Evolutionary conservation across 2,888 invertebrate genomes (phyloP).

Genomic region (Kryphioiulus occultus): DNA sequence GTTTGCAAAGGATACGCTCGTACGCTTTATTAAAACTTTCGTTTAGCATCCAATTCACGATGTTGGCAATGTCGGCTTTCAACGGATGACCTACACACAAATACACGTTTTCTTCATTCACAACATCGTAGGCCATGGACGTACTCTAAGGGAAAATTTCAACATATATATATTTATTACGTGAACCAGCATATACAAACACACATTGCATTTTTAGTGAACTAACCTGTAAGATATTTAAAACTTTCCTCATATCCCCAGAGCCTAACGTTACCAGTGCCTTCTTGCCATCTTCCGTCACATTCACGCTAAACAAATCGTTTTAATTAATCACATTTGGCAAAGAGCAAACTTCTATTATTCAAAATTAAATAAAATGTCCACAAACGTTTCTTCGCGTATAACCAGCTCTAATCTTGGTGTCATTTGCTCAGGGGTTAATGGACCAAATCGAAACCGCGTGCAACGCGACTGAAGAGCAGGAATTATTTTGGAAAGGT

Average conservation of each 20-base stretch:
- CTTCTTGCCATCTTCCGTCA: constrained; percentile 86
- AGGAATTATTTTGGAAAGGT: constrained; percentile 97
- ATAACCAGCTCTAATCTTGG: constrained; percentile 88
- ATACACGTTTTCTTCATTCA: constrained; percentile 91
- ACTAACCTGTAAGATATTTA: constrained; percentile 85
- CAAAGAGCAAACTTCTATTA: neutral
- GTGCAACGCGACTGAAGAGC: constrained; percentile 98
- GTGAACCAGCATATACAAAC: neutral
- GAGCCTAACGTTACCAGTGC: constrained; percentile 88
- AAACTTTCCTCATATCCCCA: constrained; percentile 97
- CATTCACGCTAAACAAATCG: constrained; percentile 71
- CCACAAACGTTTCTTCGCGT: constrained; percentile 76
- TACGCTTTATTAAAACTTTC: constrained; percentile 78
- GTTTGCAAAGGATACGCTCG: constrained; percentile 72
- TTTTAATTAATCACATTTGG: neutral
- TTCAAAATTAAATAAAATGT: neutral
- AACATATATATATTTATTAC: neutral
- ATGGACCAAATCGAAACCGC: constrained; percentile 92
- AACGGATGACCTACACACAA: constrained; percentile 96
- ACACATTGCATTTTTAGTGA: neutral
- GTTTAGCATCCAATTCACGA: constrained; percentile 85
- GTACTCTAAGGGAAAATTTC: constrained; percentile 71
- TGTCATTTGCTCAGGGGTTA: constrained; percentile 83
- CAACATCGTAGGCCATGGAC: constrained; percentile 86
- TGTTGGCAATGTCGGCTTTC: constrained; percentile 84